Base-by-base conservation (phyloP, 2,797 vertebrate species). In the Argya squamiceps region DNA sequence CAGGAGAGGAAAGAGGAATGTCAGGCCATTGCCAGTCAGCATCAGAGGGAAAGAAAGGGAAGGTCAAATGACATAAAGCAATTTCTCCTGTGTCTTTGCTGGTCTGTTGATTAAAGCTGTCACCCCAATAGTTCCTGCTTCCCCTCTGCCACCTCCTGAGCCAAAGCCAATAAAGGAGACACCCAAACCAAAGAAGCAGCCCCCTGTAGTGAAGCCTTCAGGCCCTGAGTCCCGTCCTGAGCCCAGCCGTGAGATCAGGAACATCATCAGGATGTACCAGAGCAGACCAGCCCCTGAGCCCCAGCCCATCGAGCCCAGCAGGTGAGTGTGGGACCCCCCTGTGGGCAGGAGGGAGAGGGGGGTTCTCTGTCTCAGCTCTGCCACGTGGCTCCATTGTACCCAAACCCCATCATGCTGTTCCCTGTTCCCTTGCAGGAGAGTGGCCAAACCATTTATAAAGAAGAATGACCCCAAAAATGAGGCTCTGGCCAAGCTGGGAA, bases 231-330 rank as follows among this genome's bases (percentile, higher is more conserved):
- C 47, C 0, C 97, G 59, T 52, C 87, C 92, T 3, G 91, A 98
- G 59, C 99, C 99, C 77, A 99, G 98, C 94, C 98, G 87, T 30
- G 98, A 98, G 81, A 99, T 99, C 30, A 92, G 98, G 24, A 98
- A 99, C 30, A 99, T 99, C 95, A 99, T 99, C 97, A 99, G 98
- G 83, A 97, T 96, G 97, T 99, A 98, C 96, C 99, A 99, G 97
- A 99, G 84, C 94, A 98, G 98, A 24, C 98, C 99, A 1, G 55
- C 70, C 53, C 97, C 98, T 0, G 98, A 98, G 44, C 98, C 98
- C 1, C 94, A 98, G 94, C 96, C 98, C 3, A 96, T 98, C 1
- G 69, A 98, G 95, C 99, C 99, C 1, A 9, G 93, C 91, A 99
- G 98, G 99, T 99, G 83, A 27, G 11, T 10, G 9, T 16, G 36